These are phyloP conservation scores for Phrynosoma blainvillii DNA, from an alignment of 2,113 vertebrate species.

Conservation along the genomic window DNA sequence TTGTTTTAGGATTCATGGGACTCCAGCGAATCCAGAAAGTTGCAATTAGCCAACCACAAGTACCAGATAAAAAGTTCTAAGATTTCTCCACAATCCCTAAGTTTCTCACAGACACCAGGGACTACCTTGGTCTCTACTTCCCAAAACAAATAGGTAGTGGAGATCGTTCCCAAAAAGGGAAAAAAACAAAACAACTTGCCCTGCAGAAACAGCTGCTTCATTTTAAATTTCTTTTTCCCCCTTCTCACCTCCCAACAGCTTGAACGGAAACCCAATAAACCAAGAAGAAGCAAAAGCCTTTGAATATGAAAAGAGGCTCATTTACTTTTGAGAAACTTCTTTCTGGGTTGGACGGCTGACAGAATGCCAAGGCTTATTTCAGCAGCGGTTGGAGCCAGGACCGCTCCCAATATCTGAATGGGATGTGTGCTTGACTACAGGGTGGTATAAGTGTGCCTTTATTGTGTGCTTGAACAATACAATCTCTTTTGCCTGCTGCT, in stretches of 20 bases:
- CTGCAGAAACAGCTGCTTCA: background rate
- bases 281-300: conserved; percentile 75
- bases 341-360: background rate
- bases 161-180: background rate
- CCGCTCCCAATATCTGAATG: background rate
- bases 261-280: conserved; percentile 76
- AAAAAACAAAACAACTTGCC: background rate
- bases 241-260: conserved; percentile 62
- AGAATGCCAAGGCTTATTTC: background rate
- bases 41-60: background rate
- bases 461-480: background rate
- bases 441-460: background rate
- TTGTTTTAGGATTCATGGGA: too few species aligned
- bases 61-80: background rate
- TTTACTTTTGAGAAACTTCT: conserved; percentile 72
- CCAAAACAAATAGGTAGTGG: background rate
- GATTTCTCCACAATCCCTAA: background rate
- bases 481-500: background rate
- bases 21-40: too few species aligned
- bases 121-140: too few species aligned
- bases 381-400: background rate
- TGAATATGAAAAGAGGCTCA: conserved; percentile 71
- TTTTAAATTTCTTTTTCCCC: conserved; percentile 11
- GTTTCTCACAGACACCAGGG: background rate
- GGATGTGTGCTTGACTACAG: background rate